Percentiles rank a stretch among this genome's conserved stretches.
These are phyloP conservation scores for Tangara arthus DNA, from an alignment of 2,797 vertebrate species.

Conservation along the genomic window DNA sequence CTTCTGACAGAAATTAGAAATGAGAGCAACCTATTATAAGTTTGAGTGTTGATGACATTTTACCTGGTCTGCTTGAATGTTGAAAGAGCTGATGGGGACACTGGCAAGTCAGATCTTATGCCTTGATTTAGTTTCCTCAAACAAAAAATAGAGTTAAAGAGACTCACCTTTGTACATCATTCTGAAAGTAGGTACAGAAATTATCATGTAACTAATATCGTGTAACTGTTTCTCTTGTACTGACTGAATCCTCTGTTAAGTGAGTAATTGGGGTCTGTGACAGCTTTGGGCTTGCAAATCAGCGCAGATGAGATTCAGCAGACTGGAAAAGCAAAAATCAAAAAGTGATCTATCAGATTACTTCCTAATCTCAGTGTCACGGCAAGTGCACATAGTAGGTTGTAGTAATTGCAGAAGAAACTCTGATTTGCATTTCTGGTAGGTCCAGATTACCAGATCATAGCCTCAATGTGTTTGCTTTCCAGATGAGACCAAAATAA, in stretches of 20 bases:
- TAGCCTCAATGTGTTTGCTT: neutral
- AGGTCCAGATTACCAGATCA: too few species aligned
- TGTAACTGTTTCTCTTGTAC: neutral
- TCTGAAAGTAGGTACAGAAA: neutral
- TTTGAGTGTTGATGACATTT: neutral
- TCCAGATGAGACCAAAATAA: neutral
- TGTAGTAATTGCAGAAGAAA: neutral
- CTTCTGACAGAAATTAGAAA: neutral
- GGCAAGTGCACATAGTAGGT: neutral
- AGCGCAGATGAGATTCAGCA: neutral
- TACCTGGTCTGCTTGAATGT: neutral
- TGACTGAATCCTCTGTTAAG: neutral
- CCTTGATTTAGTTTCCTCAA: neutral
- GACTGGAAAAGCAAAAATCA: neutral
- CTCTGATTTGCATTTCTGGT: neutral
- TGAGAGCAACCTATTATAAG: neutral
- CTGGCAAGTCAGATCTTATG: neutral
- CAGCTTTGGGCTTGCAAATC: constrained; percentile 3
- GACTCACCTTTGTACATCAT: neutral
- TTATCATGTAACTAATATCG: neutral
- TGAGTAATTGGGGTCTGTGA: neutral
- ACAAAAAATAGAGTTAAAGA: neutral
- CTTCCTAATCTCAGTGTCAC: neutral
- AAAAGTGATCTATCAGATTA: neutral
- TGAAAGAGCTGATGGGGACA: neutral